Conservation (phyloP, 1,140 invertebrate genomes). For the Zaprionus capensis region DNA sequence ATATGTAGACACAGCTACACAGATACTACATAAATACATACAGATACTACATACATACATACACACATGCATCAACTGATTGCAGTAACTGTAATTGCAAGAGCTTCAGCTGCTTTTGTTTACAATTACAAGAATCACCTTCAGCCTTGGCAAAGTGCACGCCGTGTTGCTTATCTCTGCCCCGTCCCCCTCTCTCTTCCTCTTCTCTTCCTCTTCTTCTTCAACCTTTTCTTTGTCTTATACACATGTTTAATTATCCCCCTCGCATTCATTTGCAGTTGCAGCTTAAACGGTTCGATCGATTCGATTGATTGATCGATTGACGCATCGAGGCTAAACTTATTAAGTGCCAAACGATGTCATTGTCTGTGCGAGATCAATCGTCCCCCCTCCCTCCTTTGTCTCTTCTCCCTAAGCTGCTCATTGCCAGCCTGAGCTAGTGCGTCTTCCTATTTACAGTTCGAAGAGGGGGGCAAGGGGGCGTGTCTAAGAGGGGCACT, state of each 20-base stretch:
- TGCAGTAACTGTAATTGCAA: slow-evolving; percentile 3
- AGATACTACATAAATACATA: background rate
- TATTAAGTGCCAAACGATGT: slow-evolving; percentile 77
- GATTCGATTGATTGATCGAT: slow-evolving; percentile 63
- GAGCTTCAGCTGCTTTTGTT: slow-evolving; percentile 16
- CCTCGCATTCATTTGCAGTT: slow-evolving; percentile 11
- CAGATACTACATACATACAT: background rate
- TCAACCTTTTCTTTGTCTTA: slow-evolving; percentile 11
- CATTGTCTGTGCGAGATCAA: slow-evolving; percentile 51
- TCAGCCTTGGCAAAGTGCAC: slow-evolving; percentile 47
- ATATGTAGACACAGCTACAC: background rate
- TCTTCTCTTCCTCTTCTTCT: background rate
- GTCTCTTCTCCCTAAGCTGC: background rate
- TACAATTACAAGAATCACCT: slow-evolving; percentile 34
- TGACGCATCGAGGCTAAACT: slow-evolving; percentile 71
- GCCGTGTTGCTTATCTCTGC: slow-evolving; percentile 6
- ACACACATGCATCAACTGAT: background rate
- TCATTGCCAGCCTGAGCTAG: background rate
- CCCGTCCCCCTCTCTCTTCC: background rate
- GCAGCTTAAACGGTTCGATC: slow-evolving; percentile 44
- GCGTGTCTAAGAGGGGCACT: background rate
- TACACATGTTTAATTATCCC: slow-evolving; percentile 54
- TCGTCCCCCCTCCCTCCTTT: no score
- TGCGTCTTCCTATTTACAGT: no score
- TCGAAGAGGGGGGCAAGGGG: background rate